These are phyloP conservation scores for Euphonia xanthogaster DNA, from an alignment of 2,797 vertebrate genomes.

Conservation along the genomic window DNA sequence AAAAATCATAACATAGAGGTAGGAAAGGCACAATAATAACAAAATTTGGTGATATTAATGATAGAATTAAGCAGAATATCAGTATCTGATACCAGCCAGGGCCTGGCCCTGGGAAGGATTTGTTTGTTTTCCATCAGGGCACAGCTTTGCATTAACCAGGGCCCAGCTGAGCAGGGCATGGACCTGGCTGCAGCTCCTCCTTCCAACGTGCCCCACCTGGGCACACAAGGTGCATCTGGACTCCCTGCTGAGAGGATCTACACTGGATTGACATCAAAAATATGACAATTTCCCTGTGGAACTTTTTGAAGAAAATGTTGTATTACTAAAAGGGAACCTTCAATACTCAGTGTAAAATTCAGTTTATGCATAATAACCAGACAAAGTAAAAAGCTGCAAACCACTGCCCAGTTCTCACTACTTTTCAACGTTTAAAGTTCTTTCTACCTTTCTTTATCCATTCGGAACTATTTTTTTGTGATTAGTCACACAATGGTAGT, in stretches of 20 bases:
- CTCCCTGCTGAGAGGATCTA: neutral
- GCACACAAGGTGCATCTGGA: neutral
- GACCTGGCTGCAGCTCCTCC: neutral
- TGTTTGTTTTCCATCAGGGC: neutral
- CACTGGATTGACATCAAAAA: neutral
- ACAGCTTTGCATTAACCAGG: no score
- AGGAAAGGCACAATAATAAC: neutral
- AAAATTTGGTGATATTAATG: neutral
- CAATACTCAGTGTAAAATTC: neutral
- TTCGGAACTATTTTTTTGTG: neutral
- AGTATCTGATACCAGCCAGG: neutral
- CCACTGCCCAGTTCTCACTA: neutral
- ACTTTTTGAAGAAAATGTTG: neutral
- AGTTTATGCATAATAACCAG: neutral
- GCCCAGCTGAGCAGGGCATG: neutral
- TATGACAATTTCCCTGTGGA: neutral
- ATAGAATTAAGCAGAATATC: neutral
- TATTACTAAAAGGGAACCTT: neutral
- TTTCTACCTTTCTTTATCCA: neutral
- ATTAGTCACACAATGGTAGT: neutral
- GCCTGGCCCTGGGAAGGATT: neutral
- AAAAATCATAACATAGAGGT: neutral
- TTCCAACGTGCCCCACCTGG: rapidly evolving
- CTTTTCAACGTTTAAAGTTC: neutral
- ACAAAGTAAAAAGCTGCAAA: neutral